Evolutionary conservation across 1,140 invertebrate species (phyloP).

Genomic region (Drosophila nebulosa): DNA sequence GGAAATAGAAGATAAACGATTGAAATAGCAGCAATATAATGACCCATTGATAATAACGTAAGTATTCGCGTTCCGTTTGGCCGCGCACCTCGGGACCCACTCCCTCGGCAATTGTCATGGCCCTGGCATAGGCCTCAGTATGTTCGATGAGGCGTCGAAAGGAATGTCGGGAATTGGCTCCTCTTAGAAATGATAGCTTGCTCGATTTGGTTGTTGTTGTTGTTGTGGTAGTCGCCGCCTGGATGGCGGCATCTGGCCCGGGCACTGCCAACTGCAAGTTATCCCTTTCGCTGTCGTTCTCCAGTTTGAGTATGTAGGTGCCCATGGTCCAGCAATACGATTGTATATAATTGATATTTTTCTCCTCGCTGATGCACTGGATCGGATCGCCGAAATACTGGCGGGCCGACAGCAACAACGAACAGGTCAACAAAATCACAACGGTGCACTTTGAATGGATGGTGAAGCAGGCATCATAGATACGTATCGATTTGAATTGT

Average conservation of each 20-base stretch:
- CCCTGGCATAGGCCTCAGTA: slow-evolving; percentile 58
- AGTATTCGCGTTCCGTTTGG: slow-evolving; percentile 83
- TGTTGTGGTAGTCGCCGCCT: not conserved
- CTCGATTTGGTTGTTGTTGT: not conserved
- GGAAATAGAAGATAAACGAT: slow-evolving; percentile 87
- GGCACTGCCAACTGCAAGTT: not conserved
- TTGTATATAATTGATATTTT: slow-evolving; percentile 85
- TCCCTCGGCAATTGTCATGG: slow-evolving; percentile 61
- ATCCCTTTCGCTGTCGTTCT: not conserved
- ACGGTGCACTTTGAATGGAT: slow-evolving; percentile 87
- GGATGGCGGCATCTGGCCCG: not conserved
- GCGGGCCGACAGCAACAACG: slow-evolving; percentile 85
- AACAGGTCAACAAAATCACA: slow-evolving; percentile 85
- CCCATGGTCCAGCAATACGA: slow-evolving; percentile 90
- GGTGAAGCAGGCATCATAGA: slow-evolving; percentile 86
- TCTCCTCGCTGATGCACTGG: slow-evolving; percentile 84
- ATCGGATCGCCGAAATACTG: slow-evolving; percentile 89
- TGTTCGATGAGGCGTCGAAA: slow-evolving; percentile 33
- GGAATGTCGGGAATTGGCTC: not conserved
- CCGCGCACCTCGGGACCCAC: slow-evolving; percentile 66
- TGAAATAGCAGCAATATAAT: slow-evolving; percentile 91
- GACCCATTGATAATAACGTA: slow-evolving; percentile 95
- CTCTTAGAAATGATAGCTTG: not conserved
- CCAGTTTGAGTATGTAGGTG: slow-evolving; percentile 85
- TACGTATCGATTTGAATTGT: slow-evolving; percentile 85